Evolutionary conservation across 1,140 invertebrate genomes (phyloP).

Genomic region (Aphaenogaster ashmeadi): DNA sequence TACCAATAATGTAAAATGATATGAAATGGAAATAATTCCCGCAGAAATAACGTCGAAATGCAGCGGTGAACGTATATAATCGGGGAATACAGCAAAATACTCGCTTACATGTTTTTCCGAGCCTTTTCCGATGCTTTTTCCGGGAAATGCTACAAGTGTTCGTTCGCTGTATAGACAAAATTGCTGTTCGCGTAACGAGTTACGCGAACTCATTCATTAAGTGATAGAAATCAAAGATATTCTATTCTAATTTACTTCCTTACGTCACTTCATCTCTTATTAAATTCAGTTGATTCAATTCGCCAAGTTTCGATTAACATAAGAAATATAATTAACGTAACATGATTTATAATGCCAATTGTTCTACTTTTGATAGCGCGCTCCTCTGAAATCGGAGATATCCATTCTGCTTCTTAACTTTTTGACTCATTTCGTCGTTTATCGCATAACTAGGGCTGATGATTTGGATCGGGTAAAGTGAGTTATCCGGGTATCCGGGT

Average conservation of each 20-base stretch:
- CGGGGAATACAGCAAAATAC: slow-evolving; percentile 13
- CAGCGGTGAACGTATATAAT: slow-evolving; percentile 16
- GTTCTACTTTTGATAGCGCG: neutral
- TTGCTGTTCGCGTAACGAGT: neutral
- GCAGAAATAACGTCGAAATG: neutral
- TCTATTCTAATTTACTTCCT: neutral
- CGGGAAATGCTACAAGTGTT: slow-evolving; percentile 28
- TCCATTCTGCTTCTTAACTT: neutral
- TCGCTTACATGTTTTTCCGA: slow-evolving; percentile 6
- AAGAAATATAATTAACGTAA: neutral
- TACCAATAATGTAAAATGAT: slow-evolving; percentile 14
- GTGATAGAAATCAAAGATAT: neutral
- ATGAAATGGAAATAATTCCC: slow-evolving; percentile 6
- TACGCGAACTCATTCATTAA: neutral
- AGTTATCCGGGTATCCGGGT: neutral
- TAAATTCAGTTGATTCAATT: neutral
- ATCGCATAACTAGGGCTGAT: neutral
- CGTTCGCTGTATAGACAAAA: neutral
- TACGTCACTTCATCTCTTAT: neutral
- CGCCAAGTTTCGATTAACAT: neutral
- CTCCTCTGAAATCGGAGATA: neutral
- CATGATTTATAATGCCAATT: neutral
- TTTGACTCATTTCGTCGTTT: neutral
- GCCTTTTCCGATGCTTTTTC: neutral
- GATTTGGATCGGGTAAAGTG: slow-evolving; percentile 3